These are phyloP conservation scores for Myotis findleyi DNA, from an alignment of 2,797 vertebrate species.

Conservation along the genomic window DNA sequence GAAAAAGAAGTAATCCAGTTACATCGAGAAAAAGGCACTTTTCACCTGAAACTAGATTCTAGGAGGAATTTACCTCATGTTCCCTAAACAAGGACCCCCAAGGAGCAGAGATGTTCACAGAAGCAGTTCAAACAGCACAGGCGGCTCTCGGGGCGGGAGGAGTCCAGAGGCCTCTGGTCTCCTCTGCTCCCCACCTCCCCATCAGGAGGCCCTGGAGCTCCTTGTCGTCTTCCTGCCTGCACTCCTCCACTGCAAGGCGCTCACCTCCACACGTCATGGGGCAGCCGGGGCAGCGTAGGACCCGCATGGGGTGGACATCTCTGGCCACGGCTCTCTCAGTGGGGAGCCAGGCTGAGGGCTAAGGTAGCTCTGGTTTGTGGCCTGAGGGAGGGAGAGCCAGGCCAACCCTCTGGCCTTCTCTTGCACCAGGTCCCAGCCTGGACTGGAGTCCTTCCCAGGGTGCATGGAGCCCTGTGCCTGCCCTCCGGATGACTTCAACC, in stretches of 20 bases:
- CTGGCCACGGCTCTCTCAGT: neutral
- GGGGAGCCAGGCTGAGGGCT: neutral
- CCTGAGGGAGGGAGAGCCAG: neutral
- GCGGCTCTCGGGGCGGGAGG: neutral
- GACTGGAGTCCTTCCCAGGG: slow-evolving; percentile 32
- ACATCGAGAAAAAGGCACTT: neutral
- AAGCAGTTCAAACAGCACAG: neutral
- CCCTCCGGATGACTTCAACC: slow-evolving; percentile 89
- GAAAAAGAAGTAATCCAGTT: neutral
- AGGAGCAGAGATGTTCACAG: neutral
- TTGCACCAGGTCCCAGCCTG: slow-evolving; percentile 39
- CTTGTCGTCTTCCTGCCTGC: neutral
- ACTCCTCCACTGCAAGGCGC: too few species aligned
- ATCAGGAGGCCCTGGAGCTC: neutral
- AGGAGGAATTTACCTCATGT: neutral
- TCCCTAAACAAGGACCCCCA: neutral
- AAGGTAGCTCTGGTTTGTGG: fast-evolving
- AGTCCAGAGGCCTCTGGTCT: neutral
- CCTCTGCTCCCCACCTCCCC: neutral
- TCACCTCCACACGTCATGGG: fast-evolving
- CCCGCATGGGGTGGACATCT: neutral
- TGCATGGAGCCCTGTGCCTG: slow-evolving; percentile 87
- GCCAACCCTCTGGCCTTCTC: neutral
- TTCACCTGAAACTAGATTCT: neutral
- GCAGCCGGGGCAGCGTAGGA: neutral